Percentiles rank a stretch among this genome's conserved stretches.
phyloP scores from a whole-genome alignment of 2,888 invertebrate species.

The Myopa tessellatipennis region DNA sequence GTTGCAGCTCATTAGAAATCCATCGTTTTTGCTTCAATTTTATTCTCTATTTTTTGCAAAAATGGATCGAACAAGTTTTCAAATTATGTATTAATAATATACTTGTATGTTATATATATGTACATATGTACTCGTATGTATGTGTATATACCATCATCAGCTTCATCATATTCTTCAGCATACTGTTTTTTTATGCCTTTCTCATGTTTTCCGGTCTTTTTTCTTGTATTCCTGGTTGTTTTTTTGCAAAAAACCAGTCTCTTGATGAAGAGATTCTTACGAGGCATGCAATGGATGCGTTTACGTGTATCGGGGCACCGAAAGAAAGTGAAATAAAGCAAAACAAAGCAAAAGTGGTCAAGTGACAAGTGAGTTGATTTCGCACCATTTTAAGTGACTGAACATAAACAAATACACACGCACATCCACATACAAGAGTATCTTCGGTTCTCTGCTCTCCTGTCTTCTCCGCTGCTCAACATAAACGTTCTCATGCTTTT shows the following conservation, averaged over 20 bases:
- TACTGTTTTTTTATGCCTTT: too few species aligned
- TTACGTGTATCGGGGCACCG: neutral
- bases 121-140: too few species aligned
- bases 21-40: neutral
- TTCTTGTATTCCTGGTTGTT: neutral
- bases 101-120: too few species aligned
- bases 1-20: neutral
- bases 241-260: neutral
- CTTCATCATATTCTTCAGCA: too few species aligned
- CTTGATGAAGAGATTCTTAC: neutral
- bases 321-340: constrained; percentile 39
- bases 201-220: too few species aligned
- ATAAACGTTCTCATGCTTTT: too few species aligned
- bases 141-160: too few species aligned
- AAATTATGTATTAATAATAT: too few species aligned
- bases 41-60: too few species aligned
- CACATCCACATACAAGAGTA: too few species aligned
- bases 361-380: constrained; percentile 23
- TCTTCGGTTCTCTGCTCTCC: neutral
- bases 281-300: neutral
- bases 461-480: neutral
- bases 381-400: constrained; percentile 14
- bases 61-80: too few species aligned
- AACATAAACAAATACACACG: neutral
- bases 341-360: constrained; percentile 36